Conservation (phyloP, 1,140 invertebrate species). For the Drosophila sturtevanti region DNA sequence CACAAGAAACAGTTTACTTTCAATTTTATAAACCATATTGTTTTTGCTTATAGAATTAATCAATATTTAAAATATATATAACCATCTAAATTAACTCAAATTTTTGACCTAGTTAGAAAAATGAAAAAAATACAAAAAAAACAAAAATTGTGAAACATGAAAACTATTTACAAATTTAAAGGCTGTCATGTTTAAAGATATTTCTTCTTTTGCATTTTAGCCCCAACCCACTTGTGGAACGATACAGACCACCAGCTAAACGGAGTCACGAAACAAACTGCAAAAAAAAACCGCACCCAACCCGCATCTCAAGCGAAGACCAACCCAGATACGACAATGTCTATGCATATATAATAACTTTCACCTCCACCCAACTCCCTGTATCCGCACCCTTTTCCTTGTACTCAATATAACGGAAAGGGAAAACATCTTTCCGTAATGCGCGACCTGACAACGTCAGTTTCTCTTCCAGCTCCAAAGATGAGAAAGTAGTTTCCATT, state of each 20-base stretch:
- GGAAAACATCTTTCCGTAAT: slow-evolving; percentile 60
- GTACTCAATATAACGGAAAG: slow-evolving; percentile 25
- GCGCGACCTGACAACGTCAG: slow-evolving; percentile 35
- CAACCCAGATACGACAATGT: slow-evolving; percentile 55
- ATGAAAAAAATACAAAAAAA: not conserved
- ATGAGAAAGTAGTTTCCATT: slow-evolving; percentile 72
- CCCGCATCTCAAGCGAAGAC: slow-evolving; percentile 23
- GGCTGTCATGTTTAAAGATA: slow-evolving; percentile 42
- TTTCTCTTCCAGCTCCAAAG: not conserved
- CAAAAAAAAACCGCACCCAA: slow-evolving; percentile 7
- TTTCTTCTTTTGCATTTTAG: slow-evolving; percentile 41
- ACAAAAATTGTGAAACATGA: slow-evolving; percentile 11
- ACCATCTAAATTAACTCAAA: not conserved
- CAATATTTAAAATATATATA: too few species aligned
- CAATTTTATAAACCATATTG: not conserved
- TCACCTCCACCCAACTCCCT: not conserved
- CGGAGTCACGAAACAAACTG: slow-evolving; percentile 21
- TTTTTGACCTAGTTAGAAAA: not conserved
- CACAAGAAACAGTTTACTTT: too few species aligned
- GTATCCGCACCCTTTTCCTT: not conserved
- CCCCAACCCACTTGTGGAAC: not conserved
- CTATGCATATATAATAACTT: slow-evolving; percentile 53
- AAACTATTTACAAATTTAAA: slow-evolving; percentile 49
- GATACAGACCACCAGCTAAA: slow-evolving; percentile 1
- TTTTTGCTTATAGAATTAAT: not conserved